A percentile compares a stretch with the other conserved stretches of the same genome.
These are phyloP conservation scores for Poeciliopsis occidentalis DNA, from an alignment of 2,113 vertebrate species.

Conservation along the genomic window DNA sequence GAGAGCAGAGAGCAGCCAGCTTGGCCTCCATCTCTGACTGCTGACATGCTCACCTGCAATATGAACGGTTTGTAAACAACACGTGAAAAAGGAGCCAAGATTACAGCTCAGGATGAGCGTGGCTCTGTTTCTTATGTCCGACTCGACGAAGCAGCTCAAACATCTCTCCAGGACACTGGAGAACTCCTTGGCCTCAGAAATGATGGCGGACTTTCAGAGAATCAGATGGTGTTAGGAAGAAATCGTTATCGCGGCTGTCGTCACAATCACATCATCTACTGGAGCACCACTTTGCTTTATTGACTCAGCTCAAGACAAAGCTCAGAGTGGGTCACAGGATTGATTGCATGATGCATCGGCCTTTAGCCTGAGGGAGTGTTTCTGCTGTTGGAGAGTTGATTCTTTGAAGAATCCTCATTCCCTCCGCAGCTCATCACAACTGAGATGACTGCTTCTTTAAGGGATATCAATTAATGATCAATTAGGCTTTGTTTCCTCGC, in stretches of 20 bases:
- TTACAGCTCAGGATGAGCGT: constrained; percentile 69
- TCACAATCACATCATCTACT: constrained; percentile 62
- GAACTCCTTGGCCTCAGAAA: constrained; percentile 22
- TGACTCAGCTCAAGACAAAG: constrained; percentile 68
- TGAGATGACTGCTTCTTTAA: constrained; percentile 15
- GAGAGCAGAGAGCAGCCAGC: constrained; percentile 22
- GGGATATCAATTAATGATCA: constrained; percentile 9
- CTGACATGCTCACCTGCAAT: constrained; percentile 64
- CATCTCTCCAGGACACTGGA: constrained; percentile 37
- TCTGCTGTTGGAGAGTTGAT: constrained; percentile 40
- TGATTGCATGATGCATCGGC: constrained; percentile 65
- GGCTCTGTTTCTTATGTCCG: constrained; percentile 50
- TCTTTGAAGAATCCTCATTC: constrained; percentile 28
- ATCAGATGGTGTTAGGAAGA: constrained; percentile 40
- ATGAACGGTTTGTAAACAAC: constrained; percentile 68
- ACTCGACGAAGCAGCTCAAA: constrained; percentile 49
- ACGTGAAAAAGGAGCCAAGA: constrained; percentile 63
- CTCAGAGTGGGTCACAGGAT: constrained; percentile 64
- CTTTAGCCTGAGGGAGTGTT: constrained; percentile 43
- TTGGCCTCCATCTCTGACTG: constrained; percentile 38
- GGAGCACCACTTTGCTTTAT: constrained; percentile 71
- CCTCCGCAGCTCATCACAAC: constrained; percentile 17
- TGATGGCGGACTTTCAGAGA: constrained; percentile 36
- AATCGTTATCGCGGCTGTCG: constrained; percentile 60
- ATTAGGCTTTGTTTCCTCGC: not conserved